Evolutionary conservation across 2,797 vertebrate genomes (phyloP).

Genomic region (Neosilurus mollespiculum): DNA sequence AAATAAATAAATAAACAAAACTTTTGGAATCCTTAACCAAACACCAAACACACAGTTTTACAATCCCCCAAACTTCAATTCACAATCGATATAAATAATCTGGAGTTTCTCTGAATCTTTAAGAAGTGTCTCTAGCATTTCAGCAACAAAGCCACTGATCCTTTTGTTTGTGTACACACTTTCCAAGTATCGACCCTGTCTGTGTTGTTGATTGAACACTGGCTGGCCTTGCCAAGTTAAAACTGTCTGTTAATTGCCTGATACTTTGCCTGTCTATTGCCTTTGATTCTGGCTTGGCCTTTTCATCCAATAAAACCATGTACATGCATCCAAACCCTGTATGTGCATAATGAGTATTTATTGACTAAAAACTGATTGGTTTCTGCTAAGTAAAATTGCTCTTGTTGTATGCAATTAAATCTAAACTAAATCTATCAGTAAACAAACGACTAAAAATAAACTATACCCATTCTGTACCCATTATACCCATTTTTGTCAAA

Average conservation of each 20-base stretch:
- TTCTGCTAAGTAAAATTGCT: not conserved
- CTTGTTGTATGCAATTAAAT: not conserved
- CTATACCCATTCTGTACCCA: not conserved
- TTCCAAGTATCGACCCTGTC: not conserved
- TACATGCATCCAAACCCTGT: not conserved
- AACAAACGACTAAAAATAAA: not conserved
- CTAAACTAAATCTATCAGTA: not conserved
- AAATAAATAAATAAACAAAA: too few species aligned
- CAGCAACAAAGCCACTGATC: too few species aligned
- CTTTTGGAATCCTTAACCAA: not conserved
- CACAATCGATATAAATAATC: not conserved
- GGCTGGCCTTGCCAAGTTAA: slow-evolving; percentile 6
- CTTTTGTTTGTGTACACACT: slow-evolving; percentile 11
- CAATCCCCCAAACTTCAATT: not conserved
- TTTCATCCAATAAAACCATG: not conserved
- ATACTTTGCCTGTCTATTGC: slow-evolving; percentile 9
- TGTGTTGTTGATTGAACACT: slow-evolving; percentile 11
- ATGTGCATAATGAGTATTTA: not conserved
- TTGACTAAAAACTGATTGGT: not conserved
- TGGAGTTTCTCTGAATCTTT: not conserved
- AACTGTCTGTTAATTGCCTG: not conserved
- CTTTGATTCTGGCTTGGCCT: slow-evolving; percentile 10
- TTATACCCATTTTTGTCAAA: not conserved
- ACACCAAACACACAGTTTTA: not conserved
- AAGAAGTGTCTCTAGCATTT: not conserved